phyloP scores from a whole-genome alignment of 2,888 invertebrate genomes.

The Morpho helenor region DNA sequence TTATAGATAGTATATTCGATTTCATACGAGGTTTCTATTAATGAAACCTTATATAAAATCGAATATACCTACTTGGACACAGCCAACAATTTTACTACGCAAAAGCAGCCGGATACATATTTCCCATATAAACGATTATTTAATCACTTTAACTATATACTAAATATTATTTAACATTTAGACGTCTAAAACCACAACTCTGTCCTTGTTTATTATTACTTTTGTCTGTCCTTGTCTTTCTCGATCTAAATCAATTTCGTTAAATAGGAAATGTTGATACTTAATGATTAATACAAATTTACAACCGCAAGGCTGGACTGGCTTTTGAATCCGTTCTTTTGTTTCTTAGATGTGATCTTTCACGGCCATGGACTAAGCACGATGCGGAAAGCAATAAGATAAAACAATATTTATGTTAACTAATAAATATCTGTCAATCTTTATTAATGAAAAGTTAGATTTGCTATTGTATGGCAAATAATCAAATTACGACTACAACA shows the following conservation, averaged over 20 bases:
- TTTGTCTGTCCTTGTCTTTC: slow-evolving; percentile 32
- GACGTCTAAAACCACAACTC: slow-evolving; percentile 5
- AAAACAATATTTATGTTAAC: slow-evolving; percentile 18
- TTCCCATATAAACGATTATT: too few relatives aligned
- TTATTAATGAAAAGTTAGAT: background rate
- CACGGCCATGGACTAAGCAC: slow-evolving; percentile 38
- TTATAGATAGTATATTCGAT: too few relatives aligned
- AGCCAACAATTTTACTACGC: too few relatives aligned
- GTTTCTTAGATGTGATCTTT: slow-evolving; percentile 32
- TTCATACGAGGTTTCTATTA: too few relatives aligned
- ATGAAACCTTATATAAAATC: too few relatives aligned
- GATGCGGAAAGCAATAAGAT: slow-evolving; percentile 35
- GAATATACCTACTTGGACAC: too few relatives aligned
- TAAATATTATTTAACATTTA: slow-evolving; percentile 28
- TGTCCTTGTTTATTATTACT: too few relatives aligned
- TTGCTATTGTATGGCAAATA: too few relatives aligned
- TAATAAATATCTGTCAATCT: slow-evolving; percentile 16
- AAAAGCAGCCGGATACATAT: too few relatives aligned
- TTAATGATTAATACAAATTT: slow-evolving; percentile 27
- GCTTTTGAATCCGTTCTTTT: slow-evolving; percentile 37
- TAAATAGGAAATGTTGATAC: slow-evolving; percentile 15
- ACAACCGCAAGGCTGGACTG: slow-evolving; percentile 34
- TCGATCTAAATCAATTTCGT: slow-evolving; percentile 26
- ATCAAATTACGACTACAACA: too few relatives aligned
- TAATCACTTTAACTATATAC: background rate